These are phyloP conservation scores for Conistra vaccinii DNA, from an alignment of 2,888 invertebrate genomes.

Conservation along the genomic window DNA sequence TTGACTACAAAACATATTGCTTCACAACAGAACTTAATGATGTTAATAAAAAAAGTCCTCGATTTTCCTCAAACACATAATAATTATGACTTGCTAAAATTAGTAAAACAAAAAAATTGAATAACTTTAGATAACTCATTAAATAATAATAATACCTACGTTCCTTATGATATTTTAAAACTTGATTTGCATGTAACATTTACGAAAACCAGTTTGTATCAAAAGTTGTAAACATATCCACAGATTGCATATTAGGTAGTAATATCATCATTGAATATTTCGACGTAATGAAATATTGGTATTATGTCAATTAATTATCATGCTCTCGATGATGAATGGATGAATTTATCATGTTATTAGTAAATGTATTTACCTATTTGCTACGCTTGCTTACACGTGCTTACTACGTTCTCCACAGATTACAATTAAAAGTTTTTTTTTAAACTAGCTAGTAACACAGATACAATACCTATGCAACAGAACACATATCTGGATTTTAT, in stretches of 20 bases:
- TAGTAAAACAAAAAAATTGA: not conserved
- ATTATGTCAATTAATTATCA: constrained; percentile 12
- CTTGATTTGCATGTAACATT: constrained; percentile 36
- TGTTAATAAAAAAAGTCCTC: not conserved
- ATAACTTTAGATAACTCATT: not conserved
- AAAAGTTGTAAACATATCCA: constrained; percentile 18
- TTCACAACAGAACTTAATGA: constrained; percentile 10
- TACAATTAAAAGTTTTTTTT: no score
- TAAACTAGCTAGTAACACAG: no score
- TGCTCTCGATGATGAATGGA: constrained; percentile 15
- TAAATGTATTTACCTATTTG: not conserved
- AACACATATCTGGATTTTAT: no score
- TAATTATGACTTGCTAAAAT: constrained; percentile 13
- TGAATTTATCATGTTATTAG: not conserved
- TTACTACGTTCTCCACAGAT: no score
- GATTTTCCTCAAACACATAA: constrained; percentile 35
- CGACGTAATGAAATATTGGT: constrained; percentile 1
- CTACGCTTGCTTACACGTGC: no score
- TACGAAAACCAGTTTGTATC: constrained; percentile 24
- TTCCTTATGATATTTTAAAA: constrained; percentile 37
- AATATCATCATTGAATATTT: not conserved
- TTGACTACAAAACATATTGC: not conserved
- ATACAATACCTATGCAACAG: no score
- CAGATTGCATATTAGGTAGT: not conserved
- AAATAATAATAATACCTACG: constrained; percentile 20